Conservation (phyloP, 2,113 vertebrate species). For the Lepidothrix coronata region DNA sequence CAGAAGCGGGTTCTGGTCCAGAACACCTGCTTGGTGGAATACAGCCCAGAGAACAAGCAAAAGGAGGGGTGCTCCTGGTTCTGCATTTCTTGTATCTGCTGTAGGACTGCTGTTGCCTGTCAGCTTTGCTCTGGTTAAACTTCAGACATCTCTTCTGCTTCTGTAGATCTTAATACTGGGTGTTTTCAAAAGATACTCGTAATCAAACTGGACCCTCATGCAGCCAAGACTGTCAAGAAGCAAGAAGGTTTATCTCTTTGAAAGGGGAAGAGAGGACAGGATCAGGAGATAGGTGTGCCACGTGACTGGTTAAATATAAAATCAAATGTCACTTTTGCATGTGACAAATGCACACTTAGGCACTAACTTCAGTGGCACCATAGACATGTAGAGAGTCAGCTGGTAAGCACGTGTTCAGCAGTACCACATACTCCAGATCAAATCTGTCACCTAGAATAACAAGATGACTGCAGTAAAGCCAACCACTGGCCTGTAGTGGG, state of each 20-base stretch:
- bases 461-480: background rate
- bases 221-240: background rate
- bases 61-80: background rate
- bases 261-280: background rate
- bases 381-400: background rate
- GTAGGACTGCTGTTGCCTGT: background rate
- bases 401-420: background rate
- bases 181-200: background rate
- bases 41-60: background rate
- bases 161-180: background rate
- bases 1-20: background rate
- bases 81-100: background rate
- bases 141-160: background rate
- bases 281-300: background rate
- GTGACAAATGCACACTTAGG: rapidly evolving
- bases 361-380: background rate
- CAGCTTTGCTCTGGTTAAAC: background rate
- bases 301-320: background rate
- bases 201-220: background rate
- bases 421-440: background rate
- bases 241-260: background rate
- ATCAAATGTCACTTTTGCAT: background rate
- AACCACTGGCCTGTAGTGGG: background rate
- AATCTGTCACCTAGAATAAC: background rate
- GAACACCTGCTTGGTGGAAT: background rate